phyloP scores from a whole-genome alignment of 2,797 vertebrate species.

The Megaceryle alcyon region DNA sequence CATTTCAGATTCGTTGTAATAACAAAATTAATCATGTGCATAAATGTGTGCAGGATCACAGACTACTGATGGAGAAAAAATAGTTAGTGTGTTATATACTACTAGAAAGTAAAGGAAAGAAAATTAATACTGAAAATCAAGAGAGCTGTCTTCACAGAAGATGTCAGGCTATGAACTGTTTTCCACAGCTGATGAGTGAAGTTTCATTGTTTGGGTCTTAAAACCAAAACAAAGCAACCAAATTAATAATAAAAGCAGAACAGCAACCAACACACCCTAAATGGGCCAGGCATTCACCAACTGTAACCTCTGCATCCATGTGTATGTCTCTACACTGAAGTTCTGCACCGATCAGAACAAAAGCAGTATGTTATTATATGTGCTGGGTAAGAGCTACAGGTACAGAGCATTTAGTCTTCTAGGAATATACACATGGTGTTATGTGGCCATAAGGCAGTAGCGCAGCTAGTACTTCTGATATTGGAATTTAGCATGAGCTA shows the following conservation, averaged over 20 bases:
- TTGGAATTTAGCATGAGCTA: not conserved
- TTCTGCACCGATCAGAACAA: not conserved
- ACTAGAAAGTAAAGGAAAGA: slow-evolving; percentile 1
- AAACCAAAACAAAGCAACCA: not conserved
- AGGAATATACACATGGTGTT: not conserved
- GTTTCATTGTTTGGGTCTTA: slow-evolving; percentile 5
- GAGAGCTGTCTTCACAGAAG: not conserved
- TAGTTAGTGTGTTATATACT: not conserved
- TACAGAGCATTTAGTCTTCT: not conserved
- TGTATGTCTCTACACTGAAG: not conserved
- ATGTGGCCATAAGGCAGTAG: not conserved
- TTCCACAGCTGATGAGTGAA: not conserved
- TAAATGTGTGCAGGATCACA: not conserved
- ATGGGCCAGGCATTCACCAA: accelerated
- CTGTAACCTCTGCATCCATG: not conserved
- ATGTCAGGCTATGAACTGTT: not conserved
- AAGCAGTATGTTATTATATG: not conserved
- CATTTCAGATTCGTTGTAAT: not conserved
- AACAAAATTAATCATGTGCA: not conserved
- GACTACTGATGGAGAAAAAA: not conserved
- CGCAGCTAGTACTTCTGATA: not conserved
- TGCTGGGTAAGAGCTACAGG: not conserved
- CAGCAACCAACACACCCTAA: not conserved
- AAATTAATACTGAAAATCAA: slow-evolving; percentile 16
- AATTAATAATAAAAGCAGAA: not conserved